A percentile compares a stretch with the other conserved stretches of the same genome.
phyloP scores from a whole-genome alignment of 1,140 invertebrate species.

The Phthorimaea operculella region DNA sequence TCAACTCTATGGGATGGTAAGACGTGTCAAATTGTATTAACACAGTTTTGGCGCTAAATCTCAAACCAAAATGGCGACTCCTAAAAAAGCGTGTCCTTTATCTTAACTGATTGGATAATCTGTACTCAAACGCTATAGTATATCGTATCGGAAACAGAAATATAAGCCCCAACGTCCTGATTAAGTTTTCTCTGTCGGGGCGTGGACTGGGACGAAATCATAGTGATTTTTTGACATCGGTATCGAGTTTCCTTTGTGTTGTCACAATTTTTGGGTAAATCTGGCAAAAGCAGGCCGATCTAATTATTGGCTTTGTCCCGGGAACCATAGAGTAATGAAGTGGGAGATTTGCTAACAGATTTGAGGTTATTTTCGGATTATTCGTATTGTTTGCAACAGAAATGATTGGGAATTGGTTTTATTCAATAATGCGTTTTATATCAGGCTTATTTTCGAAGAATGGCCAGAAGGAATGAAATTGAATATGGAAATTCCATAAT shows the following conservation, averaged over 20 bases:
- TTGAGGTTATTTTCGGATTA: slow-evolving; percentile 25
- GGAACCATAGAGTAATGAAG: slow-evolving; percentile 19
- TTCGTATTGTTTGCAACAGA: slow-evolving; percentile 6
- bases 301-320: slow-evolving; percentile 56
- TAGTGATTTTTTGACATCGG: slow-evolving; percentile 57
- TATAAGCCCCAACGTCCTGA: slow-evolving; percentile 53
- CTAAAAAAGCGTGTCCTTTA: slow-evolving; percentile 64
- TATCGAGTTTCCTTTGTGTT: slow-evolving; percentile 48
- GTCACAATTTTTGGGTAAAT: slow-evolving; percentile 48
- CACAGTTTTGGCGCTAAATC: slow-evolving; percentile 36
- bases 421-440: background rate
- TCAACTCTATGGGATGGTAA: slow-evolving; percentile 17
- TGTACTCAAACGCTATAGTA: slow-evolving; percentile 64
- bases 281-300: slow-evolving; percentile 45
- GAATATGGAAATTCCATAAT: too few species aligned
- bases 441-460: too few species aligned
- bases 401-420: slow-evolving; percentile 5
- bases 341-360: slow-evolving; percentile 31
- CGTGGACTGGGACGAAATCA: slow-evolving; percentile 48
- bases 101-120: slow-evolving; percentile 68
- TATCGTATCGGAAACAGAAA: slow-evolving; percentile 65
- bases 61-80: slow-evolving; percentile 18
- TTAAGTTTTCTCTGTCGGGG: slow-evolving; percentile 54
- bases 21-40: slow-evolving; percentile 28
- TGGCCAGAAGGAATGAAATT: too few species aligned